These are phyloP conservation scores for Cyphomyrmex costatus DNA, from an alignment of 1,140 invertebrate genomes.

Conservation along the genomic window DNA sequence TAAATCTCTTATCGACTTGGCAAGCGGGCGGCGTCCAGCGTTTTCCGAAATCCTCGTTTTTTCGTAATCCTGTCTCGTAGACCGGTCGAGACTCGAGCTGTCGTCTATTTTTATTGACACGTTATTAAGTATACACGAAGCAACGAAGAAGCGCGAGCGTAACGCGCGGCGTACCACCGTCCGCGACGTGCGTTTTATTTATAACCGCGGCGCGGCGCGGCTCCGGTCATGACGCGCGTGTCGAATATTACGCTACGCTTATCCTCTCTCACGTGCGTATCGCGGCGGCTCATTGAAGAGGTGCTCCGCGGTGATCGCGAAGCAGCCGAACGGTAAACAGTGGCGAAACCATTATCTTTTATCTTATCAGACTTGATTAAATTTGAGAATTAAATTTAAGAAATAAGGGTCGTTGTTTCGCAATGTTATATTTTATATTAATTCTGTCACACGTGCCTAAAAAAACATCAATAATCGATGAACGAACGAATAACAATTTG, in stretches of 20 bases:
- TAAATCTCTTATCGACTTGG: constrained; percentile 13
- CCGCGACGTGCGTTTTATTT: constrained; percentile 73
- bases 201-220: constrained; percentile 61
- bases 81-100: background rate
- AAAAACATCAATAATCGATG: background rate
- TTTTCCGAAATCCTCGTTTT: background rate
- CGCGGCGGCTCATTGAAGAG: constrained; percentile 40
- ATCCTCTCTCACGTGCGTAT: constrained; percentile 26
- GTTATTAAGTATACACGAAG: constrained; percentile 67
- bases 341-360: constrained; percentile 13
- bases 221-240: constrained; percentile 73
- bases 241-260: constrained; percentile 73
- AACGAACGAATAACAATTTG: background rate
- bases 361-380: constrained; percentile 39
- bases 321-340: background rate
- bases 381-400: constrained; percentile 9
- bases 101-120: constrained; percentile 74
- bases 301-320: background rate
- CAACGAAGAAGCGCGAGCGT: constrained; percentile 55
- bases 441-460: background rate
- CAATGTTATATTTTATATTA: constrained; percentile 1
- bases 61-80: constrained; percentile 5
- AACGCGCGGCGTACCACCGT: constrained; percentile 54
- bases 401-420: background rate
- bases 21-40: background rate